These are phyloP conservation scores for Acleris cristana DNA, from an alignment of 2,888 invertebrate species.

Conservation along the genomic window DNA sequence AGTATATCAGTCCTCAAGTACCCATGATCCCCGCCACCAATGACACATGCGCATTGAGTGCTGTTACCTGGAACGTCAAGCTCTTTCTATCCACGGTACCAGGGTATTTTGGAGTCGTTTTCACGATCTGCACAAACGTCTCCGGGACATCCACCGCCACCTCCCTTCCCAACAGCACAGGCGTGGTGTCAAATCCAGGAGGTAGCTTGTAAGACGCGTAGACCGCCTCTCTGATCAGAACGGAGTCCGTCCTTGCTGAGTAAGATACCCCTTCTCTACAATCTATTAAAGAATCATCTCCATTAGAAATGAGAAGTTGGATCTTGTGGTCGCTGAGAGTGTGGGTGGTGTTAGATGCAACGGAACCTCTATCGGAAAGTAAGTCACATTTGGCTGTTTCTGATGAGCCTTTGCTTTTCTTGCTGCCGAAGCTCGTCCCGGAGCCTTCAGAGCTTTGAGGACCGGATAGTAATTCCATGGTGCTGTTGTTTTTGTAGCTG, in stretches of 20 bases:
- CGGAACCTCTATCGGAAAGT: slow-evolving; percentile 66
- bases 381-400: slow-evolving; percentile 77
- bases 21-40: slow-evolving; percentile 44
- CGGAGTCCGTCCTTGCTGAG: slow-evolving; percentile 79
- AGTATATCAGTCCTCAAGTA: slow-evolving; percentile 16
- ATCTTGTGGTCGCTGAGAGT: slow-evolving; percentile 75
- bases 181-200: slow-evolving; percentile 78
- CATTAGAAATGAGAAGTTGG: slow-evolving; percentile 75
- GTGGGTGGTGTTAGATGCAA: slow-evolving; percentile 62
- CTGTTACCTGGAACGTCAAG: slow-evolving; percentile 77
- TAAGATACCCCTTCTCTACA: slow-evolving; percentile 76
- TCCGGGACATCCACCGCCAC: slow-evolving; percentile 95
- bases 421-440: slow-evolving; percentile 72
- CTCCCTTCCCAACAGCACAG: slow-evolving; percentile 82
- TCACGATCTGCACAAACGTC: slow-evolving; percentile 92
- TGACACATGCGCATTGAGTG: slow-evolving; percentile 57
- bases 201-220: slow-evolving; percentile 78
- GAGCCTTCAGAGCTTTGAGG: slow-evolving; percentile 76
- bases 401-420: slow-evolving; percentile 73
- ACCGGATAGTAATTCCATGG: slow-evolving; percentile 69
- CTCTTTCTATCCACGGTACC: slow-evolving; percentile 83
- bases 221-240: slow-evolving; percentile 75
- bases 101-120: slow-evolving; percentile 88
- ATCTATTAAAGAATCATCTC: slow-evolving; percentile 75
- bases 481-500: slow-evolving; percentile 73